Evolutionary conservation across 2,888 invertebrate genomes (phyloP).

Genomic region (Lamproptera curius): DNA sequence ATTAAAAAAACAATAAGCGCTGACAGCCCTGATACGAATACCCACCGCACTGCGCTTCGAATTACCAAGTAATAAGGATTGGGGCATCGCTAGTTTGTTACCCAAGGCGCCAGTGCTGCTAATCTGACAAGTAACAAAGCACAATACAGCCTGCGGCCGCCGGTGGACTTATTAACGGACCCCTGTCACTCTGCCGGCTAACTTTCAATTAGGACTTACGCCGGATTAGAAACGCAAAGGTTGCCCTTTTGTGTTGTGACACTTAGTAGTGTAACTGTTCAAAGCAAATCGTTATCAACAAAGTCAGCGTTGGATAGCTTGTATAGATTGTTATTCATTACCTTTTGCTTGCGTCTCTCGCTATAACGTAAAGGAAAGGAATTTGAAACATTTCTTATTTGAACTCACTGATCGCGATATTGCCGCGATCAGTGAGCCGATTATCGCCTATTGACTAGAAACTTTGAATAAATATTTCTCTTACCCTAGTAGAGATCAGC

Average conservation of each 20-base stretch:
- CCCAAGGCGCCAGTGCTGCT: conserved; percentile 46
- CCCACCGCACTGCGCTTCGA: conserved; percentile 10
- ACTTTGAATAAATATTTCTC: too few species aligned
- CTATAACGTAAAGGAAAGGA: too few species aligned
- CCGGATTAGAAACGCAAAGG: conserved; percentile 26
- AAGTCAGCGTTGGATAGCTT: too few species aligned
- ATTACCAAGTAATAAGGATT: conserved; percentile 33
- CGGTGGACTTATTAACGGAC: conserved; percentile 47
- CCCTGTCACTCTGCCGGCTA: conserved; percentile 48
- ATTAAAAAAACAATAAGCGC: too few species aligned
- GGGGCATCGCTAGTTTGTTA: conserved; percentile 44
- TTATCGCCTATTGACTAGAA: too few species aligned
- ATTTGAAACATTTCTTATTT: too few species aligned
- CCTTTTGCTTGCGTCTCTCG: too few species aligned
- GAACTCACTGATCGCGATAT: too few species aligned
- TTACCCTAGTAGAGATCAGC: too few species aligned
- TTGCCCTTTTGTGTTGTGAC: conserved; percentile 16
- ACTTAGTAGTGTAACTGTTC: not conserved
- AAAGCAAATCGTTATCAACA: too few species aligned
- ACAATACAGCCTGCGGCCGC: conserved; percentile 39
- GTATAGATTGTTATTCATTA: too few species aligned
- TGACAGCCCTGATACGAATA: not conserved
- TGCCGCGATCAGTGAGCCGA: too few species aligned
- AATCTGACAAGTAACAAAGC: conserved; percentile 55
- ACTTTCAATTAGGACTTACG: conserved; percentile 49